A percentile compares a stretch with the other conserved stretches of the same genome.
These are phyloP conservation scores for Dione vanillae DNA, from an alignment of 2,888 invertebrate species.

Conservation along the genomic window DNA sequence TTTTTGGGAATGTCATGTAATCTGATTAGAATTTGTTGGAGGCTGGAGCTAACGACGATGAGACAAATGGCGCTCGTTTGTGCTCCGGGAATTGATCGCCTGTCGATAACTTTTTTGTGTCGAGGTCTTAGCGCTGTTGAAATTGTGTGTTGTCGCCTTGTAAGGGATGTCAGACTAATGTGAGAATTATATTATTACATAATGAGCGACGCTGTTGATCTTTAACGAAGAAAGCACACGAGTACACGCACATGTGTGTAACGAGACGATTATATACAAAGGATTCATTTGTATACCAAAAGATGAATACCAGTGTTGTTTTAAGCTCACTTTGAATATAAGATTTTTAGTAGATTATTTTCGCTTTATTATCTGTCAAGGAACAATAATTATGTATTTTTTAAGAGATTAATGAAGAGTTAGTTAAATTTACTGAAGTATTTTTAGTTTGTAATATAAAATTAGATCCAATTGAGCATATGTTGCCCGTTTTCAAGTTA, in stretches of 20 bases:
- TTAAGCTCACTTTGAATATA: no score
- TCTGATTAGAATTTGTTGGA: slow-evolving; percentile 42
- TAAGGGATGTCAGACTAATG: slow-evolving; percentile 25
- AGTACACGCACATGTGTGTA: not conserved
- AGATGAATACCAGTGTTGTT: not conserved
- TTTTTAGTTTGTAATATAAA: no score
- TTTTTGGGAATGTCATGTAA: slow-evolving; percentile 45
- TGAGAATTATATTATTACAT: slow-evolving; percentile 26
- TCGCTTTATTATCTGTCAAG: no score
- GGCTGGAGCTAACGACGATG: slow-evolving; percentile 40
- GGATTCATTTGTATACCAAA: not conserved
- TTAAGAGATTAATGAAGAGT: no score
- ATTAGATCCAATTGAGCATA: no score
- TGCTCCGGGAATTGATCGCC: slow-evolving; percentile 28
- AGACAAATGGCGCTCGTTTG: slow-evolving; percentile 44
- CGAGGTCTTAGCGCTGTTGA: slow-evolving; percentile 25
- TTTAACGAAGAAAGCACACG: not conserved
- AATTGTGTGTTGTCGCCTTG: slow-evolving; percentile 26
- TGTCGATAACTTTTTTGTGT: slow-evolving; percentile 23
- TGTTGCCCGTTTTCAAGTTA: no score
- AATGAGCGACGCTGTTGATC: slow-evolving; percentile 19
- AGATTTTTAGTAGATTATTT: no score
- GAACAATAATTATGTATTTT: no score
- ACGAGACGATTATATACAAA: not conserved
- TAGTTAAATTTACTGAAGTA: no score